Conservation (phyloP, 2,113 vertebrate genomes). For the Hydrochoerus hydrochaeris region DNA sequence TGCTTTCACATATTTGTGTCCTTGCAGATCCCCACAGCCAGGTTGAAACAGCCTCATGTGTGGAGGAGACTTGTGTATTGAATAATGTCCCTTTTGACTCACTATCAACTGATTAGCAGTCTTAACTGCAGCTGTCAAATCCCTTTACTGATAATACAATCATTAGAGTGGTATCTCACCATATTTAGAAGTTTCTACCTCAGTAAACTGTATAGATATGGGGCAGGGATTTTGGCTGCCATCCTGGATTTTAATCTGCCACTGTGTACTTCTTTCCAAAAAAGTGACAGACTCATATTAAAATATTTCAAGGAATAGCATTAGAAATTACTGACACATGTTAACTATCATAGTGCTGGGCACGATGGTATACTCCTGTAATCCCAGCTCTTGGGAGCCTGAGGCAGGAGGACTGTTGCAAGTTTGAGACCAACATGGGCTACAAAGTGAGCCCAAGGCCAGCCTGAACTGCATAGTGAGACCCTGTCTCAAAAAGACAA, state of each 20-base stretch:
- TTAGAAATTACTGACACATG: neutral
- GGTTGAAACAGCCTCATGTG: neutral
- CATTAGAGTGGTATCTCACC: neutral
- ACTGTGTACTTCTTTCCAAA: neutral
- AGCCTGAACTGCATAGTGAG: no score
- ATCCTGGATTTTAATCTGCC: neutral
- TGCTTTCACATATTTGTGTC: neutral
- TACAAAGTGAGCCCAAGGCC: no score
- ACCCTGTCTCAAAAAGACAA: no score
- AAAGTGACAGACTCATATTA: neutral
- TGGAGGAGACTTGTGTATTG: neutral
- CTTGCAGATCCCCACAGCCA: neutral
- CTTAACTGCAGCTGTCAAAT: neutral
- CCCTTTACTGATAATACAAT: neutral
- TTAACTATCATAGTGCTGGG: neutral
- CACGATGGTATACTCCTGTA: no score
- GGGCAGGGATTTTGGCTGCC: neutral
- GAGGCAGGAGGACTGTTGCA: no score
- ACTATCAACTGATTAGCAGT: neutral
- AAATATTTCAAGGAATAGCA: neutral
- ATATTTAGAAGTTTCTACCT: neutral
- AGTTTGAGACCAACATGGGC: no score
- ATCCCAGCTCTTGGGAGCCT: no score
- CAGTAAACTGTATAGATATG: neutral
- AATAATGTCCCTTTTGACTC: neutral